A percentile compares a stretch with the other conserved stretches of the same genome.
phyloP scores from a whole-genome alignment of 2,797 vertebrate genomes.

The Thamnophis elegans region DNA sequence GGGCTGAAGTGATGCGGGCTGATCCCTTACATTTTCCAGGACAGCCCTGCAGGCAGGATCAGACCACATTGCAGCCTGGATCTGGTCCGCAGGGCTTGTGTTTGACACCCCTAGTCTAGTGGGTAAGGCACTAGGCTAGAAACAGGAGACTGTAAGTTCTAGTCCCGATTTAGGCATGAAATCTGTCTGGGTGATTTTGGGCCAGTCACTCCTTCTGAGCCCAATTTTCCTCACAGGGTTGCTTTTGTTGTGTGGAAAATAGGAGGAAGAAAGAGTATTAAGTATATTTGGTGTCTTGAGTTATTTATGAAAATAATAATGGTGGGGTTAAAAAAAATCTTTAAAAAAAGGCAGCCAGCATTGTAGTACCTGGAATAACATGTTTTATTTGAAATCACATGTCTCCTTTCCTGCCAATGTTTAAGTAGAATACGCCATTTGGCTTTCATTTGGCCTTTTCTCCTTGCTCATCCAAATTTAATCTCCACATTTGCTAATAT shows the following conservation, averaged over 20 bases:
- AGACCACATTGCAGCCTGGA: no score
- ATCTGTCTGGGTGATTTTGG: background rate
- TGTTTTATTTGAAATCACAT: background rate
- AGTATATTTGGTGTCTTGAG: background rate
- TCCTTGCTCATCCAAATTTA: background rate
- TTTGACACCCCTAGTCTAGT: background rate
- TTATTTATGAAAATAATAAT: background rate
- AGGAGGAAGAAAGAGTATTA: background rate
- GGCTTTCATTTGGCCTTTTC: background rate
- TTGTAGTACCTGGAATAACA: background rate
- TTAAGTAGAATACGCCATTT: background rate
- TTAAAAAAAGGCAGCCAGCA: background rate
- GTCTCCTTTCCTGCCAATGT: background rate
- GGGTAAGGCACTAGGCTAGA: background rate
- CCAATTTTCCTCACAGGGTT: background rate
- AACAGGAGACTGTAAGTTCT: background rate
- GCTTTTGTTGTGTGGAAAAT: background rate
- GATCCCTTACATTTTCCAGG: no score
- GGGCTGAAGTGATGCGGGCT: fast-evolving
- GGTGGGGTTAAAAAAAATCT: background rate
- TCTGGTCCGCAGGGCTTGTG: no score
- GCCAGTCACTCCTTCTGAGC: background rate
- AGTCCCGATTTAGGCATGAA: background rate
- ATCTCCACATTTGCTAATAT: background rate
- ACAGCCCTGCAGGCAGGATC: no score